Evolutionary conservation across 2,113 vertebrate species (phyloP).

Genomic region (human (Homo sapiens)): GRCh38 chr3:64842001-64842500

Average conservation of each 20-base stretch:
- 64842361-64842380: neutral
- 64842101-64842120: too few species aligned
- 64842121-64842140: neutral
- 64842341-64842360: neutral
- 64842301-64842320: neutral
- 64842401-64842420: neutral
- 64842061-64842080: too few species aligned
- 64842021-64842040: too few species aligned
- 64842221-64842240: constrained; percentile 17
- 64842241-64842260: neutral
- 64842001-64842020: too few species aligned
- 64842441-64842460: neutral
- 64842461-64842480: neutral
- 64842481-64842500: neutral
- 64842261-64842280: neutral
- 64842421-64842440: neutral
- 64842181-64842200: neutral
- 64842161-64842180: neutral
- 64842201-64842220: neutral
- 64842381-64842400: neutral
- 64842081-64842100: too few species aligned
- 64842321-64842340: neutral
- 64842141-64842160: neutral
- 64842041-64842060: too few species aligned
- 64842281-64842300: neutral